These are phyloP conservation scores for Mergus octosetaceus DNA, from an alignment of 2,797 vertebrate species.

Conservation along the genomic window DNA sequence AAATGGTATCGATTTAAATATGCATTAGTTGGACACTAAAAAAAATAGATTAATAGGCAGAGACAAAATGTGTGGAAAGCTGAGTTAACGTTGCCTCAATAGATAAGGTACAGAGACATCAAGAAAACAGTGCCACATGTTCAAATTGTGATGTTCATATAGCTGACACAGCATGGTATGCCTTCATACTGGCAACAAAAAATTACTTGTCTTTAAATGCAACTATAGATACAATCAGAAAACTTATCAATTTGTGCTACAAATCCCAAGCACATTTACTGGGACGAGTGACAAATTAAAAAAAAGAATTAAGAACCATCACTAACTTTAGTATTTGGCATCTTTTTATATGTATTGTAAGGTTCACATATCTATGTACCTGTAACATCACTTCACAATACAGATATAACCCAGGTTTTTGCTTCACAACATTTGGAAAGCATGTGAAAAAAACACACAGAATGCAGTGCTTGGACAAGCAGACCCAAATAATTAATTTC, in stretches of 20 bases:
- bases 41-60: conserved; percentile 21
- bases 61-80: neutral
- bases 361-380: conserved; percentile 1
- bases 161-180: neutral
- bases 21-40: neutral
- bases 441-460: neutral
- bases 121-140: neutral
- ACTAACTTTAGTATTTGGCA: neutral
- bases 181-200: neutral
- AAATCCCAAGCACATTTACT: conserved; percentile 21
- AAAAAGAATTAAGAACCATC: neutral
- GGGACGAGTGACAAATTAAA: neutral
- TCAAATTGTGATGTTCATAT: neutral
- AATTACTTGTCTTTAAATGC: neutral
- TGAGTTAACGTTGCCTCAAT: neutral
- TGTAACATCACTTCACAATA: conserved; percentile 21
- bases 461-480: neutral
- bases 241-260: neutral
- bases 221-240: neutral
- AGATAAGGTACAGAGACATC: neutral
- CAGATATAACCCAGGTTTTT: conserved; percentile 36
- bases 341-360: neutral
- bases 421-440: neutral
- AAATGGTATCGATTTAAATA: conserved; percentile 35
- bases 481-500: neutral